Evolutionary conservation across 2,888 invertebrate species (phyloP).

Genomic region (Cephus pygmeus): DNA sequence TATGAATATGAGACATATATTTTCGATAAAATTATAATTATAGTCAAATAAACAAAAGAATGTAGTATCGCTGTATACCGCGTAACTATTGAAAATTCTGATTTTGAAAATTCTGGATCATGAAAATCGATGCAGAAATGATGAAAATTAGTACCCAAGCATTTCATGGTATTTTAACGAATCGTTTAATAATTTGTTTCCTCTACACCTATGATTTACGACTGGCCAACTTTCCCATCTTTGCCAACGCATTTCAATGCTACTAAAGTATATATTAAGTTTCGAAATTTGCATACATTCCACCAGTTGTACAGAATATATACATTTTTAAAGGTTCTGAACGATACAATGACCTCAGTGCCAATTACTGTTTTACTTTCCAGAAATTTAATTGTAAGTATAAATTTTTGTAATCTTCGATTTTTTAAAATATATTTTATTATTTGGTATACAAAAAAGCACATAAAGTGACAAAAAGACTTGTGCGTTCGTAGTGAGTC

Average conservation of each 20-base stretch:
- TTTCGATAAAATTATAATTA: not conserved
- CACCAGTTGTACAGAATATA: not conserved
- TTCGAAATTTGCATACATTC: not conserved
- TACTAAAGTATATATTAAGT: not conserved
- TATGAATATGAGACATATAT: no score
- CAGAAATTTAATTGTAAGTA: not conserved
- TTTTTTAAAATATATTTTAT: not conserved
- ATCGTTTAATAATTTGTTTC: not conserved
- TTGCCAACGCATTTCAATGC: not conserved
- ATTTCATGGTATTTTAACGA: not conserved
- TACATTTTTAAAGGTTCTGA: not conserved
- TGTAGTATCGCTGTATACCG: not conserved
- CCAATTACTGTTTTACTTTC: not conserved
- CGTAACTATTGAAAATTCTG: not conserved
- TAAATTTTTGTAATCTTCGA: not conserved
- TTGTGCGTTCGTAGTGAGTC: not conserved
- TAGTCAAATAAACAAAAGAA: not conserved
- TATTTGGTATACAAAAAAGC: not conserved
- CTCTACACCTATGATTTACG: not conserved
- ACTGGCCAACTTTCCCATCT: not conserved
- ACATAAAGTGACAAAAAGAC: no score
- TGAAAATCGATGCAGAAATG: not conserved
- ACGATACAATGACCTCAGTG: not conserved
- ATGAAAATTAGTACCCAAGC: not conserved
- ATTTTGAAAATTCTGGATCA: not conserved